Percentiles rank a stretch among this genome's conserved stretches.
These are phyloP conservation scores for Lutjanus erythropterus DNA, from an alignment of 2,113 vertebrate species.

Conservation along the genomic window DNA sequence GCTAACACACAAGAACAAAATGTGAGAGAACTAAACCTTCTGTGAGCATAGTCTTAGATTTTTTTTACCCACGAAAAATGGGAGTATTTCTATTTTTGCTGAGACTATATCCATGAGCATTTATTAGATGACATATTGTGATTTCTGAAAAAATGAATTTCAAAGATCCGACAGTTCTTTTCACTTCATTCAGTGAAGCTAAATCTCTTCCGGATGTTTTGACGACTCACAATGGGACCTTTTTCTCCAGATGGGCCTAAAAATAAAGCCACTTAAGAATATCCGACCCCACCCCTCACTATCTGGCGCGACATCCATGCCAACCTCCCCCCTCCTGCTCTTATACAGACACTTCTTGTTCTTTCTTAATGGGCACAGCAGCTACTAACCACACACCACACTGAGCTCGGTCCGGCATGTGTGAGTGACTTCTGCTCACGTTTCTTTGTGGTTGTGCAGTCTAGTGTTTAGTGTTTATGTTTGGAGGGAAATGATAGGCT, in stretches of 20 bases:
- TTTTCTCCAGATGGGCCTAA: conserved; percentile 15
- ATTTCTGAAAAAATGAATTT: background rate
- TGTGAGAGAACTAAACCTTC: too few species aligned
- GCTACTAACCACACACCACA: background rate
- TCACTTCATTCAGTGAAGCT: background rate
- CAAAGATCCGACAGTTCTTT: background rate
- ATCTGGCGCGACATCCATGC: background rate
- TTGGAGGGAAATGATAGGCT: conserved; percentile 59
- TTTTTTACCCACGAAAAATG: too few species aligned
- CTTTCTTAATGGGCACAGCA: conserved; percentile 31
- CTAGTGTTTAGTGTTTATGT: conserved; percentile 51
- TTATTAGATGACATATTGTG: background rate
- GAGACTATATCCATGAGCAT: too few species aligned
- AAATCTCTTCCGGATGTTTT: conserved; percentile 24
- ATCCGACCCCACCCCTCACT: background rate
- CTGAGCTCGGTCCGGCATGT: background rate
- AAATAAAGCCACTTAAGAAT: conserved; percentile 45
- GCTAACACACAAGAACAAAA: too few species aligned
- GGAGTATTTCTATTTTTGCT: too few species aligned
- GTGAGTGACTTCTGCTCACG: conserved; percentile 11
- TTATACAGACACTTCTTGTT: conserved; percentile 15
- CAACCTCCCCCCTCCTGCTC: background rate
- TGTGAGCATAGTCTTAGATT: too few species aligned
- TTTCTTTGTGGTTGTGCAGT: conserved; percentile 17
- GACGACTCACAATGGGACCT: conserved; percentile 38